A percentile compares a stretch with the other conserved stretches of the same genome.
These are phyloP conservation scores for Probaryconus sp. DNA, from an alignment of 1,140 invertebrate species.

Conservation along the genomic window DNA sequence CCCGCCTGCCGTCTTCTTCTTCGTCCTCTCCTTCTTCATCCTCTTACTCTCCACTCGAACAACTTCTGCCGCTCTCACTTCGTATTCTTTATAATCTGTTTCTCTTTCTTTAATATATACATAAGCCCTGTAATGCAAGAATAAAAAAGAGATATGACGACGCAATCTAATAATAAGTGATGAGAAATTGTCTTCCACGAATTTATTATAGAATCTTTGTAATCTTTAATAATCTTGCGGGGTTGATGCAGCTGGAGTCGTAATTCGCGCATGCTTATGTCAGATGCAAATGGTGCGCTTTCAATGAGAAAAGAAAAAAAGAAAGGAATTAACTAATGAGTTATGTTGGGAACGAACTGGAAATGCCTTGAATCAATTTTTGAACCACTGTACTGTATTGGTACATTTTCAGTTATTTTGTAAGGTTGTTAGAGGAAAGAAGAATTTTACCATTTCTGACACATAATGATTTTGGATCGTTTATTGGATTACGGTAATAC, in stretches of 20 bases:
- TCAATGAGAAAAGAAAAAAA: too few relatives aligned
- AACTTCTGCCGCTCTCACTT: conserved; percentile 24
- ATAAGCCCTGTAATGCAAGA: conserved; percentile 5
- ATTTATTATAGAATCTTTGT: conserved; percentile 25
- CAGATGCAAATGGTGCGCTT: too few relatives aligned
- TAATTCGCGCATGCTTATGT: conserved; percentile 17
- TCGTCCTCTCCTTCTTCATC: conserved; percentile 20
- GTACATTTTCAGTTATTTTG: too few relatives aligned
- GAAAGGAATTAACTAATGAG: too few relatives aligned
- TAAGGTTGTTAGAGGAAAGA: too few relatives aligned
- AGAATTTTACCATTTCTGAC: too few relatives aligned
- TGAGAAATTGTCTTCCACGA: conserved; percentile 40
- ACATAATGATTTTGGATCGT: too few relatives aligned
- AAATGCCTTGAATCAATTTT: too few relatives aligned
- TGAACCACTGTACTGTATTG: too few relatives aligned
- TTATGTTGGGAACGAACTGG: too few relatives aligned
- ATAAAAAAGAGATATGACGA: conserved; percentile 25
- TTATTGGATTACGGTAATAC: too few relatives aligned
- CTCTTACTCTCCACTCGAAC: conserved; percentile 21
- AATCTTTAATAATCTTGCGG: conserved; percentile 39
- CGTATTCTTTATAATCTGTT: conserved; percentile 45
- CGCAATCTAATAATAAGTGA: conserved; percentile 29
- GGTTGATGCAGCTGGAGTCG: conserved; percentile 7
- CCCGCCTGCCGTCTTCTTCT: conserved; percentile 55
- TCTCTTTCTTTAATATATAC: conserved; percentile 35